phyloP scores from a whole-genome alignment of 2,797 vertebrate species.

The Gallirallus australis region DNA sequence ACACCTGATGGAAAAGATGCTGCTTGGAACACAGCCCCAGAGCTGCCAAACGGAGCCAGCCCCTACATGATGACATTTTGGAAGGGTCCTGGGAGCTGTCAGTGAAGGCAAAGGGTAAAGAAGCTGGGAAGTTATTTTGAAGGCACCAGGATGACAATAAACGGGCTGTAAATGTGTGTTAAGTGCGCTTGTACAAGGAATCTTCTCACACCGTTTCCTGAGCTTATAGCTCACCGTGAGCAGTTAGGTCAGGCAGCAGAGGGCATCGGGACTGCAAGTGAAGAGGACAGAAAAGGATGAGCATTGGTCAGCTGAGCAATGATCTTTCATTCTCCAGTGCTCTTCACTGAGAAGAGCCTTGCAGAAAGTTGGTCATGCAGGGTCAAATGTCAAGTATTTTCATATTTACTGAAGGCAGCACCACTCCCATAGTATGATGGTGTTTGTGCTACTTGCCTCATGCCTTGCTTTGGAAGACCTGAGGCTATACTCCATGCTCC shows the following conservation, averaged over 20 bases:
- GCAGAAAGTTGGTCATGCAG: background rate
- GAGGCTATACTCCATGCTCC: background rate
- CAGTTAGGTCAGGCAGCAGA: background rate
- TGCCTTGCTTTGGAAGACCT: background rate
- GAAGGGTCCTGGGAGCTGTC: background rate
- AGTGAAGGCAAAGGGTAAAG: background rate
- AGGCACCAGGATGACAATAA: background rate
- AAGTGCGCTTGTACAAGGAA: background rate
- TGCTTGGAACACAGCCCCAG: background rate
- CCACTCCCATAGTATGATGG: no score
- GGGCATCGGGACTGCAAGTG: background rate
- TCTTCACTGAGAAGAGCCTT: background rate
- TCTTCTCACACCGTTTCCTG: background rate
- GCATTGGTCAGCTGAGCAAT: background rate
- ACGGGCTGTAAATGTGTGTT: background rate
- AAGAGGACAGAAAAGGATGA: background rate
- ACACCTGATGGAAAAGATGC: background rate
- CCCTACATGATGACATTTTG: background rate
- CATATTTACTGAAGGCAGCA: background rate
- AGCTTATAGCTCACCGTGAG: background rate
- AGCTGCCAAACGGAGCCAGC: background rate
- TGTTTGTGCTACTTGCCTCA: background rate
- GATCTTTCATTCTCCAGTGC: background rate
- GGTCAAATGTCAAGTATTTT: background rate
- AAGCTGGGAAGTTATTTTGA: background rate